Conservation (phyloP, 2,113 vertebrate genomes). For the Pardalotus punctatus region DNA sequence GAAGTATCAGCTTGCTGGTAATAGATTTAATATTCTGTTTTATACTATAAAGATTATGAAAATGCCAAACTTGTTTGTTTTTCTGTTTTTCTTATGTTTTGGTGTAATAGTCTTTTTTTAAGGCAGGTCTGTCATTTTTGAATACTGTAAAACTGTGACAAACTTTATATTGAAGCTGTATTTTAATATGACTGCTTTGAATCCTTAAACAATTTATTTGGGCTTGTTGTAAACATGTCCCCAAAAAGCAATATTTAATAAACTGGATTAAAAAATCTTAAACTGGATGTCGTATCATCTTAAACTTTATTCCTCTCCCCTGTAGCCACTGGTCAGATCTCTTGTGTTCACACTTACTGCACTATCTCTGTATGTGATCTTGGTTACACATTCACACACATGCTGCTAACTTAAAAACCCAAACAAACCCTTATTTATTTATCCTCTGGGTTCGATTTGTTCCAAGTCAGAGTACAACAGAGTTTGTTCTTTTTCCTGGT, state of each 20-base stretch:
- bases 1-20: constrained; percentile 77
- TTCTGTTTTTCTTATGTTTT: constrained; percentile 83
- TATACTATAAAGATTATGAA: constrained; percentile 88
- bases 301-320: neutral
- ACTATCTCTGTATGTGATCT: neutral
- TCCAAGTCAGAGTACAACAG: neutral
- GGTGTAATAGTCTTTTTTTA: constrained; percentile 86
- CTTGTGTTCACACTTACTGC: neutral
- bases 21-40: constrained; percentile 85
- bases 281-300: constrained; percentile 29
- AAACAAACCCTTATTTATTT: neutral
- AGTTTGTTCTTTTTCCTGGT: neutral
- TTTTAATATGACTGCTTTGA: constrained; percentile 93
- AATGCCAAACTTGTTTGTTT: constrained; percentile 85
- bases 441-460: neutral
- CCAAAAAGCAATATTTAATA: constrained; percentile 94
- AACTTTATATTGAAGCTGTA: constrained; percentile 96
- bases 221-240: constrained; percentile 86
- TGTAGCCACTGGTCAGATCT: neutral
- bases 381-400: neutral
- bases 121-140: constrained; percentile 86
- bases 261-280: constrained; percentile 79
- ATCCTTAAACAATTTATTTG: constrained; percentile 84
- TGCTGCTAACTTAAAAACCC: neutral
- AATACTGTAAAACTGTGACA: constrained; percentile 96